Percentiles rank a stretch among this genome's conserved stretches.
Evolutionary conservation across 1,140 invertebrate genomes (phyloP).

Genomic region (Pseudomyrmex gracilis): DNA sequence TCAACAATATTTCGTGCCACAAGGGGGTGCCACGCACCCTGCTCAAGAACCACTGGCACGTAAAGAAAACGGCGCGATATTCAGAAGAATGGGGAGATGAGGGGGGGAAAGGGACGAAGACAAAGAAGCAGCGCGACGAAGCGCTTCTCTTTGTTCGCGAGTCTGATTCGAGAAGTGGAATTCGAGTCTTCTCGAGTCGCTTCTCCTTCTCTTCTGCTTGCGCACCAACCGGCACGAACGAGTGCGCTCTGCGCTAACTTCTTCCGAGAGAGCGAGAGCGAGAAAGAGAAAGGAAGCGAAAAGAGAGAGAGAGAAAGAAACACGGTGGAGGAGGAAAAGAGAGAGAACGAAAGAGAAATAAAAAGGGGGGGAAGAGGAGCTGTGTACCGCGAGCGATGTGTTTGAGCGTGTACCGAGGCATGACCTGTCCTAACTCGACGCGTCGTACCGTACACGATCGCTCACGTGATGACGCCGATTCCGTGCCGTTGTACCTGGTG

Average conservation of each 20-base stretch:
- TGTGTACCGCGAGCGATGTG: conserved; percentile 22
- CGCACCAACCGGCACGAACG: conserved; percentile 32
- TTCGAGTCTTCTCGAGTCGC: conserved; percentile 71
- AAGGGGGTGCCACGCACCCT: neutral
- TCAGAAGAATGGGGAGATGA: neutral
- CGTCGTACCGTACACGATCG: conserved; percentile 47
- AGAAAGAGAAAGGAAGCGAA: neutral
- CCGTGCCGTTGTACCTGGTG: conserved; percentile 35
- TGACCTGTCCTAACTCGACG: conserved; percentile 68
- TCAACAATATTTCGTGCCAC: too few species aligned
- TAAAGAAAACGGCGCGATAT: neutral
- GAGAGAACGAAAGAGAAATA: conserved; percentile 41
- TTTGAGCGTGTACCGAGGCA: conserved; percentile 63
- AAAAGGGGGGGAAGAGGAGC: conserved; percentile 52
- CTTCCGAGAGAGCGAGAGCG: conserved; percentile 28
- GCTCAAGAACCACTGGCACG: neutral
- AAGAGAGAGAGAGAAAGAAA: conserved; percentile 6
- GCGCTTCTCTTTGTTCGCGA: conserved; percentile 74
- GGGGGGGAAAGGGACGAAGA: neutral
- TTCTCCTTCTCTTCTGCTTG: conserved; percentile 1
- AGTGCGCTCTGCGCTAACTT: neutral
- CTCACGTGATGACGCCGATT: conserved; percentile 10
- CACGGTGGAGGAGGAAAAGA: neutral
- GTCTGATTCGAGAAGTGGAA: conserved; percentile 63
- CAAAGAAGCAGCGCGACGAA: neutral